phyloP scores from a whole-genome alignment of 1,140 invertebrate genomes.

The Philopotamus ludificatus region DNA sequence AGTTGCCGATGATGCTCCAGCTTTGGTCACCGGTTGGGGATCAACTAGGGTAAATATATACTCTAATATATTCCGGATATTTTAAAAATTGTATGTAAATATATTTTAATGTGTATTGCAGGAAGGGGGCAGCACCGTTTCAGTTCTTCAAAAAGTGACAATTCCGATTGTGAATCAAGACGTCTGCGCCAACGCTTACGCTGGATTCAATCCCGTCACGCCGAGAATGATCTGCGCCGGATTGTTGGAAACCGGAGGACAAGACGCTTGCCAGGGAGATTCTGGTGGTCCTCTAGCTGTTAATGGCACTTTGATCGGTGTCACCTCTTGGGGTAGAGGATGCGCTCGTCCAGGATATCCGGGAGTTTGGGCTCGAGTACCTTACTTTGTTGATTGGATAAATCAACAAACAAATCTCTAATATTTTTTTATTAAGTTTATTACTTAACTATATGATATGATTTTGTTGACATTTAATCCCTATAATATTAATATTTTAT shows the following conservation, averaged over 20 bases:
- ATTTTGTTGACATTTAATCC: no score
- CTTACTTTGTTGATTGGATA: conserved; percentile 55
- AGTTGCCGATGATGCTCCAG: conserved; percentile 4
- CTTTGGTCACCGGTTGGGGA: conserved; percentile 26
- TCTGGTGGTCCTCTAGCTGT: conserved; percentile 62
- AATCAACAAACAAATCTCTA: no score
- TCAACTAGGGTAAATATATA: conserved; percentile 20
- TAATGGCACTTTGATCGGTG: conserved; percentile 55
- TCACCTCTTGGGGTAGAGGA: conserved; percentile 53
- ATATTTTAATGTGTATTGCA: neutral
- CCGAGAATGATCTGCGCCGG: conserved; percentile 71
- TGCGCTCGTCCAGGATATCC: conserved; percentile 54
- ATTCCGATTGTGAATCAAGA: conserved; percentile 47
- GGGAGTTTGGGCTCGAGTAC: conserved; percentile 62
- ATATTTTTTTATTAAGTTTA: no score
- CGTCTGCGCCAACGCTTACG: conserved; percentile 45
- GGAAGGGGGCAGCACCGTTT: conserved; percentile 17
- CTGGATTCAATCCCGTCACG: conserved; percentile 49
- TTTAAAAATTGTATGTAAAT: neutral
- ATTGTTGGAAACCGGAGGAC: conserved; percentile 37
- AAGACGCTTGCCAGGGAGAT: conserved; percentile 54
- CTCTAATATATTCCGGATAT: neutral
- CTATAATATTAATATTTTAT: no score
- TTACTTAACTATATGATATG: no score
- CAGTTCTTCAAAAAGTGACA: conserved; percentile 45